A percentile compares a stretch with the other conserved stretches of the same genome.
phyloP scores from a whole-genome alignment of 2,888 invertebrate species.

The Leptura quadrifasciata region DNA sequence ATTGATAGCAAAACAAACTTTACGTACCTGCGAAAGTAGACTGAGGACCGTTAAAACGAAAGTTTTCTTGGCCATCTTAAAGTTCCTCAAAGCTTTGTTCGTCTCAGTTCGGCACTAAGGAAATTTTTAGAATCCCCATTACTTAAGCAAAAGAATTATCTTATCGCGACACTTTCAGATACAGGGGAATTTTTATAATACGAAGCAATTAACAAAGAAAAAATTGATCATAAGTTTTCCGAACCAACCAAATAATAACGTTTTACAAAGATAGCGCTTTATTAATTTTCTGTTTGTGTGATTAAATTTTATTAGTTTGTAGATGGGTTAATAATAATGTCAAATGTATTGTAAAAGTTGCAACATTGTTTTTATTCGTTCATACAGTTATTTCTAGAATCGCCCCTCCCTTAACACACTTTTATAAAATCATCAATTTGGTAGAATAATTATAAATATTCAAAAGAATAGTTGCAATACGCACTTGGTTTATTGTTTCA shows the following conservation, averaged over 20 bases:
- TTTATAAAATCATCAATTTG: not conserved
- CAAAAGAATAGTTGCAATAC: too few relatives aligned
- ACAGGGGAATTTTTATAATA: not conserved
- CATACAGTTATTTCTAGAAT: not conserved
- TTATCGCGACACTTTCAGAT: constrained; percentile 1
- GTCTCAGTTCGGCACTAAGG: not conserved
- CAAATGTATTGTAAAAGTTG: constrained; percentile 21
- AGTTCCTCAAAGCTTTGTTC: not conserved
- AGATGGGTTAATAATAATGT: not conserved
- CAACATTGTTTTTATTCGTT: not conserved
- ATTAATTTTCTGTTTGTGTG: not conserved
- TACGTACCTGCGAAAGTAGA: constrained; percentile 3
- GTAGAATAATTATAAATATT: too few relatives aligned
- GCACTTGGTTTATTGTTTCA: too few relatives aligned
- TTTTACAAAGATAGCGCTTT: not conserved
- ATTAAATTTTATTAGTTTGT: constrained; percentile 13
- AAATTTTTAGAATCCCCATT: not conserved
- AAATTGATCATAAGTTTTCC: not conserved
- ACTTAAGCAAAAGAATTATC: not conserved
- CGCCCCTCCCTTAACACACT: not conserved
- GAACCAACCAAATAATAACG: not conserved
- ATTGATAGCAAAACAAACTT: not conserved
- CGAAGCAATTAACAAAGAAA: not conserved
- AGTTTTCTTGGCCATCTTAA: not conserved
- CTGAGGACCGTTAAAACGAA: not conserved